Base-by-base conservation (phyloP, 2,113 vertebrate species). In the Tachycineta bicolor region DNA sequence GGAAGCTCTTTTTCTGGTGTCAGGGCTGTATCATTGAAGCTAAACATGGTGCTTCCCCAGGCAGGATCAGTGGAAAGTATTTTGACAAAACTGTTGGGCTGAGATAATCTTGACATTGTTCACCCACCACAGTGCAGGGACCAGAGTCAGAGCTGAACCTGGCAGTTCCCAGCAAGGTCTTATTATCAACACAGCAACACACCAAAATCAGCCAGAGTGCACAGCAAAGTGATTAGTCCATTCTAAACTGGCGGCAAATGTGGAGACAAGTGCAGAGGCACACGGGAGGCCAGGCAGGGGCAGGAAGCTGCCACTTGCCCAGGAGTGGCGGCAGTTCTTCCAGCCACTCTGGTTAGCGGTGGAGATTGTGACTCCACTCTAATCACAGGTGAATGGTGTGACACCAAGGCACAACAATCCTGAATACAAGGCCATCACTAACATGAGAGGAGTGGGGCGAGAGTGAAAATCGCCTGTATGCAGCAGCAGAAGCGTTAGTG, bases 1-100 rank as follows among this genome's bases (percentile, higher is more conserved):
- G 78, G 83, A 85, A 94, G 63, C 62, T 87, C 73, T 37, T 74
- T 73, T 85, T 43, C 88, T 96, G 59, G 64, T 75, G 71, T 33
- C 4, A 3, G 37, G 41, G 43, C 44, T 67, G 67, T 65, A 74
- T 34, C 76, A 52, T 0, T 56, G 70, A 75, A 65, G 69, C 64
- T 89, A 67, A 81, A 59, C 46, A 29, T 21, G 52, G 75, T 11
- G 14, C n/a, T 65, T 94, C 62, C 81, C 19, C 9, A 65, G 82
- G 79, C 79, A 59, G 53, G 20, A 39, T 49, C 41, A 58, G 21
- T 19, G 60, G 47, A 34, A 79, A 92, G 28, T 41, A 69, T 68
- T 78, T 31, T 73, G 76, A 67, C 33, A 83, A 85, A 93, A 73
- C 29, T 23, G 10, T 73, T 59, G 67, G 60, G 52, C 60, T n/a